phyloP scores from a whole-genome alignment of 1,140 invertebrate species.

The Euwallacea fornicatus region DNA sequence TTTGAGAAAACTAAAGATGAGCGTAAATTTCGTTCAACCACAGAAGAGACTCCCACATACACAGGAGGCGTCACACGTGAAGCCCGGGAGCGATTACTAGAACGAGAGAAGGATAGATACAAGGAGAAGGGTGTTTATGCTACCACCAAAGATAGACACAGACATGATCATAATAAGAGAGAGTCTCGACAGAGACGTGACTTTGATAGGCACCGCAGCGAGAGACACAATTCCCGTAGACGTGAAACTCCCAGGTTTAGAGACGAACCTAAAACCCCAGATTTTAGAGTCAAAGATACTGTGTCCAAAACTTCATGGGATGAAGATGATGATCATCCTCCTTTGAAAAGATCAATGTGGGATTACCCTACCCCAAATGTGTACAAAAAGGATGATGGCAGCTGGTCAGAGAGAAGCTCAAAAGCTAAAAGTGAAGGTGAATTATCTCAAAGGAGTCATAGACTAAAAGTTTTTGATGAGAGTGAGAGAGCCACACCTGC shows the following conservation, averaged over 20 bases:
- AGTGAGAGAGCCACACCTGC: slow-evolving; percentile 78
- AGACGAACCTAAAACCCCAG: slow-evolving; percentile 83
- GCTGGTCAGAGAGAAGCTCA: slow-evolving; percentile 56
- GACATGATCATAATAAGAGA: slow-evolving; percentile 9
- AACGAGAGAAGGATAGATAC: slow-evolving; percentile 59
- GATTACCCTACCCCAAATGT: slow-evolving; percentile 86
- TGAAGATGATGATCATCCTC: slow-evolving; percentile 74
- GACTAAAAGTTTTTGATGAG: slow-evolving; percentile 61
- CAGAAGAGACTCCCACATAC: slow-evolving; percentile 89
- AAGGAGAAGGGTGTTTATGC: slow-evolving; percentile 59
- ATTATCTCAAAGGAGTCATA: slow-evolving; percentile 34
- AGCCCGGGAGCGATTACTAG: slow-evolving; percentile 70
- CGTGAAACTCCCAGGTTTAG: slow-evolving; percentile 60
- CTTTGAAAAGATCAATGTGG: slow-evolving; percentile 76
- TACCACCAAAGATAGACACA: slow-evolving; percentile 57
- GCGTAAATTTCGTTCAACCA: slow-evolving; percentile 73
- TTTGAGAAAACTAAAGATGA: slow-evolving; percentile 53
- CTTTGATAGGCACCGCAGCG: slow-evolving; percentile 39
- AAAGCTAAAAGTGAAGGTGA: slow-evolving; percentile 35
- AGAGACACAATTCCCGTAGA: slow-evolving; percentile 58
- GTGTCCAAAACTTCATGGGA: slow-evolving; percentile 85
- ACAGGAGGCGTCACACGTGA: slow-evolving; percentile 86
- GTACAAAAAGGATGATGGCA: slow-evolving; percentile 52
- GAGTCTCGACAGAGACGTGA: slow-evolving; percentile 32
- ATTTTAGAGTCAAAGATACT: slow-evolving; percentile 64